Percentiles rank a stretch among this genome's conserved stretches.
Conservation (phyloP, 2,113 vertebrate genomes). For the Oreochromis spilurus region DNA sequence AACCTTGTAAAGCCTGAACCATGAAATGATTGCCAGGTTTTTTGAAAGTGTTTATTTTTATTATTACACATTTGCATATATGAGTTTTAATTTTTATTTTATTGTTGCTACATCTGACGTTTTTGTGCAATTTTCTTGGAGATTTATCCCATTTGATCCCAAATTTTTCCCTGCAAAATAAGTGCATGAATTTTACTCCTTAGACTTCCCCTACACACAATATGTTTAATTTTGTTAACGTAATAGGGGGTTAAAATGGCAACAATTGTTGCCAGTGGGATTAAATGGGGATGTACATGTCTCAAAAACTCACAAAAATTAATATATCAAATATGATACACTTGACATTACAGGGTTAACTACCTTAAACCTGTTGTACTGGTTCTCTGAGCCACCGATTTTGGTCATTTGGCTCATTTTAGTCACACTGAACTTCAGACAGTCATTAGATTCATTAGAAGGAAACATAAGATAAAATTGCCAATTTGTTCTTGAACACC, state of each 20-base stretch:
- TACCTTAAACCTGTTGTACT: neutral
- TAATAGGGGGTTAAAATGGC: no score
- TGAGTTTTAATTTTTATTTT: neutral
- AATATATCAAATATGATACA: neutral
- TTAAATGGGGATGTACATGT: no score
- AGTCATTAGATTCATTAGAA: neutral
- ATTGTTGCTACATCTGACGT: neutral
- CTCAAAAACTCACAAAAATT: neutral
- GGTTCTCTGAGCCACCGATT: neutral
- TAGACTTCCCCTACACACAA: no score
- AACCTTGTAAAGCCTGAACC: neutral
- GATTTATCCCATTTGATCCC: no score
- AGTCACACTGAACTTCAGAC: neutral
- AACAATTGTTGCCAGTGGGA: no score
- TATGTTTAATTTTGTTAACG: no score
- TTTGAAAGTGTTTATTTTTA: neutral
- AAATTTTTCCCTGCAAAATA: no score
- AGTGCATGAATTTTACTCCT: no score
- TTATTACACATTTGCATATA: neutral
- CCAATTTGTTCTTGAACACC: neutral
- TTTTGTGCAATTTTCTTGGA: neutral
- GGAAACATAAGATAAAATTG: neutral
- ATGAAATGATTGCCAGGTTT: neutral
- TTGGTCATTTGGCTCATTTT: neutral
- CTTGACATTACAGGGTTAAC: neutral